Evolutionary conservation across 2,797 vertebrate species (phyloP), one percentile per base, ranked within the genome.

Genomic region (Moxostoma hubbsi): DNA sequence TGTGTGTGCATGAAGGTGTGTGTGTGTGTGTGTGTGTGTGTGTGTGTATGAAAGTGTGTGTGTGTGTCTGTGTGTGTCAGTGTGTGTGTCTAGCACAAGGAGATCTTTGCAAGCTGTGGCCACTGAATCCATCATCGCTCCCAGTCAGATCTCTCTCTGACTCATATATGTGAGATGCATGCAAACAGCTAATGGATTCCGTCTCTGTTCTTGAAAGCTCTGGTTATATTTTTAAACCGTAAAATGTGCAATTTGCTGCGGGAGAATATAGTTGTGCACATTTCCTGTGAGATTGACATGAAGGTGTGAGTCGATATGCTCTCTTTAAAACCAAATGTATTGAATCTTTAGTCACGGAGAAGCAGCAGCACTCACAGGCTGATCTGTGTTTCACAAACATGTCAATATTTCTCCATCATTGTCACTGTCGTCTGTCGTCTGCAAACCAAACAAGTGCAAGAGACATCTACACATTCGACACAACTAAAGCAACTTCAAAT

Each of bases 161-260:
- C 46, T 51, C 53, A 45, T 74, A 62, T 24, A 24, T 77, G 76
- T 79, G 80, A 16, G 5, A 7, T 68, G 63, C 59, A 79, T 85
- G 69, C 67, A 82, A 80, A 81, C 73, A 59, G 8, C 57, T 13
- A 6, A 68, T 74, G 59, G 59, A 53, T 68, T 69, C 63, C 50
- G 16, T 47, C 72, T 79, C 45, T 76, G 58, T 76, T 76, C 51
- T 68, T 71, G 59, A 65, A 58, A 70, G 54, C 74, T 55, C 53
- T 58, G 47, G 47, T 45, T 74, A 51, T 74, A 54, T 74, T 63
- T 53, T 63, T 63, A 74, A 74, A 74, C 24, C 24, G 9, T 74
- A 49, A 74, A 74, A 63, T 49, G 49, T 63, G 72, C 24, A 45
- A 63, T 74, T 74, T 53, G 6, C 47, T 53, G 47, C 72, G 9